Conservation (phyloP, 2,888 invertebrate species). For the Sinohyriopsis cumingii region DNA sequence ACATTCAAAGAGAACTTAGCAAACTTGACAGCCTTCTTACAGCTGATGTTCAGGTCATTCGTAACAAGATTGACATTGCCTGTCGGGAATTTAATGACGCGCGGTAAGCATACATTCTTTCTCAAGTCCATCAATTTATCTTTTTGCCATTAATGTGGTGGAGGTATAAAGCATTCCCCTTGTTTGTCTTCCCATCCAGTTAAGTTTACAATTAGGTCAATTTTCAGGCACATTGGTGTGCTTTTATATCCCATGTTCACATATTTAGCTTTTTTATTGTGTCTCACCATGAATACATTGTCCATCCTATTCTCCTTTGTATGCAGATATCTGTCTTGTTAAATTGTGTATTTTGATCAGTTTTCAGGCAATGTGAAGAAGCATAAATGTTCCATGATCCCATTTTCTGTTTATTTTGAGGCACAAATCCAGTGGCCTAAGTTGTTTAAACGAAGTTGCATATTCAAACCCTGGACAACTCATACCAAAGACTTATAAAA, state of each 20-base stretch:
- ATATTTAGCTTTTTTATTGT: background rate
- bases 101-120: constrained; percentile 77
- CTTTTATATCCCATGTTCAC: background rate
- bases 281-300: too few relatives aligned
- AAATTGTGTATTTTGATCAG: too few relatives aligned
- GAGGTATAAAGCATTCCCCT: background rate
- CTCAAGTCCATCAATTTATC: background rate
- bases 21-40: constrained; percentile 77
- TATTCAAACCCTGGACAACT: too few relatives aligned
- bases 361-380: too few relatives aligned
- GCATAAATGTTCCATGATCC: too few relatives aligned
- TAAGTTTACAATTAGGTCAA: background rate
- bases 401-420: too few relatives aligned
- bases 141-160: background rate
- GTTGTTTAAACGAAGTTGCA: too few relatives aligned
- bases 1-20: constrained; percentile 73
- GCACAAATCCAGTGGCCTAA: too few relatives aligned
- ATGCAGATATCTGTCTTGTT: too few relatives aligned
- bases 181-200: background rate
- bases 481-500: too few relatives aligned
- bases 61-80: constrained; percentile 84
- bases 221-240: background rate
- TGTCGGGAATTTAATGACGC: constrained; percentile 82
- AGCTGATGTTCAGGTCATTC: constrained; percentile 82
- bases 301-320: too few relatives aligned